These are phyloP conservation scores for Pseudochaenichthys georgianus DNA, from an alignment of 2,797 vertebrate species.

Conservation along the genomic window DNA sequence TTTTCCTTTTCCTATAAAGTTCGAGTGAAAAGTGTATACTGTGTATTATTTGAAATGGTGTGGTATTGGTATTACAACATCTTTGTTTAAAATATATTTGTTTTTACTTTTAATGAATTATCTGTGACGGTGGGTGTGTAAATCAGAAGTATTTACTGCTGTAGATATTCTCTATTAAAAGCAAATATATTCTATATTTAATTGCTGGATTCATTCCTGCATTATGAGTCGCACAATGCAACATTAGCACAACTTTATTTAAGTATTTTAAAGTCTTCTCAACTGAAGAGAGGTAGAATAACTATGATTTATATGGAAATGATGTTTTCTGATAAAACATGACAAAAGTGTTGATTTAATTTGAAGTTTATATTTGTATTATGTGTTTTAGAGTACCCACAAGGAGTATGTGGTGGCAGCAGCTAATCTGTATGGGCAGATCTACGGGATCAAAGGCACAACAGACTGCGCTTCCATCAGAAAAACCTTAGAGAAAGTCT, in stretches of 20 bases:
- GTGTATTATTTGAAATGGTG: not conserved
- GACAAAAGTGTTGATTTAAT: not conserved
- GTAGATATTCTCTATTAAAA: not conserved
- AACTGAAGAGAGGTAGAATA: not conserved
- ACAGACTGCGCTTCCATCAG: slow-evolving; percentile 52
- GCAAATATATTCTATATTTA: not conserved
- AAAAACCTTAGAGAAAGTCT: slow-evolving; percentile 62
- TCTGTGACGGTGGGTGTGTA: not conserved
- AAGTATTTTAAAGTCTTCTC: not conserved
- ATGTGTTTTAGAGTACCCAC: slow-evolving; percentile 78
- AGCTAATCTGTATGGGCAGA: slow-evolving; percentile 87
- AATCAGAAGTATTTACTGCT: not conserved
- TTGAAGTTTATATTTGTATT: not conserved
- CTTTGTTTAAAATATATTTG: not conserved
- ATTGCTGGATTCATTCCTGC: not conserved
- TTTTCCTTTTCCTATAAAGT: not conserved
- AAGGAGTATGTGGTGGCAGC: slow-evolving; percentile 87
- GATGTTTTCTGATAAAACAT: not conserved
- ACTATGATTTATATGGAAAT: no score
- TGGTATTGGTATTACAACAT: not conserved
- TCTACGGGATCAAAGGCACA: slow-evolving; percentile 77
- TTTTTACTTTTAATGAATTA: not conserved
- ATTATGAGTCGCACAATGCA: not conserved
- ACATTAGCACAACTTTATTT: no score
- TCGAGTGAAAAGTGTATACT: not conserved